A percentile compares a stretch with the other conserved stretches of the same genome.
These are phyloP conservation scores for Euspilapteryx auroguttella DNA, from an alignment of 2,888 invertebrate genomes.

Conservation along the genomic window DNA sequence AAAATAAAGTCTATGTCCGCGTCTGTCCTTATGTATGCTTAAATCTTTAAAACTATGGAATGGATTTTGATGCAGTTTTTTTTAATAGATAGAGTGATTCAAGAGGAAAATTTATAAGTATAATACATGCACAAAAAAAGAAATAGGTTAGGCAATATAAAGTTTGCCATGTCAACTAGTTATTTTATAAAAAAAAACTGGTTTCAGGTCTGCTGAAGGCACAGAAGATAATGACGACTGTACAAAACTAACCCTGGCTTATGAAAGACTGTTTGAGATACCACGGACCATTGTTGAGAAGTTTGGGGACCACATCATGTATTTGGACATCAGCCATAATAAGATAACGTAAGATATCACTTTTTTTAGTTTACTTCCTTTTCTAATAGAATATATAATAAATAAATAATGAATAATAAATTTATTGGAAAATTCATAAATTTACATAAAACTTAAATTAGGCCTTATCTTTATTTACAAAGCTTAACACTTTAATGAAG, in stretches of 20 bases:
- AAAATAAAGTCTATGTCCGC: too few relatives aligned
- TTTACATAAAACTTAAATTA: too few relatives aligned
- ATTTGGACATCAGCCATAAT: constrained; percentile 73
- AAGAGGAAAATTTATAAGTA: neutral
- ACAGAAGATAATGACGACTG: constrained; percentile 37
- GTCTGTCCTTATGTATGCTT: too few relatives aligned
- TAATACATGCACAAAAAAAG: neutral
- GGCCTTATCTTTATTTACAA: too few relatives aligned
- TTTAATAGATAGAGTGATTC: neutral
- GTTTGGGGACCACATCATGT: constrained; percentile 62
- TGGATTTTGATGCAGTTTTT: neutral
- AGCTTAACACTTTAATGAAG: too few relatives aligned
- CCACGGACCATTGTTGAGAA: constrained; percentile 66
- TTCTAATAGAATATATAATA: too few relatives aligned
- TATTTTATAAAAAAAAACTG: neutral
- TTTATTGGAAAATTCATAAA: too few relatives aligned
- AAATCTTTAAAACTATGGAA: too few relatives aligned
- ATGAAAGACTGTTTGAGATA: constrained; percentile 67
- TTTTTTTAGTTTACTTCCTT: too few relatives aligned
- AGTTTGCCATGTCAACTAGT: neutral
- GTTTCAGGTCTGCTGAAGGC: constrained; percentile 22
- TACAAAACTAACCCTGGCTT: constrained; percentile 67
- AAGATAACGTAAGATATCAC: constrained; percentile 65
- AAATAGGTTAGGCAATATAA: neutral
- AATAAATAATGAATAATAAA: too few relatives aligned